These are phyloP conservation scores for Ostrea denselamellosa DNA, from an alignment of 1,140 invertebrate species.

Conservation along the genomic window DNA sequence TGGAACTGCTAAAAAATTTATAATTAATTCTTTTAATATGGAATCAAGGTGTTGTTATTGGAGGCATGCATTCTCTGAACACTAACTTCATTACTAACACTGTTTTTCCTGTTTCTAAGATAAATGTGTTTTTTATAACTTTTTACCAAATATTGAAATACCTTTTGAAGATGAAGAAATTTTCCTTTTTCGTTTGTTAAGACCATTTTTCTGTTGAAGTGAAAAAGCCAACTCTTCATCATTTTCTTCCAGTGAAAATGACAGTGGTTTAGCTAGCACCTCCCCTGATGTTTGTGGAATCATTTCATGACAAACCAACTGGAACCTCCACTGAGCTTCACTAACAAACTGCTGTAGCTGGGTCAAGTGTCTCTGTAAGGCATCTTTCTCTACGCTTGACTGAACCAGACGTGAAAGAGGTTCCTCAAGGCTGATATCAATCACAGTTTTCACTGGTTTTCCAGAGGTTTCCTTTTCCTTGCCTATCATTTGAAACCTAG, in stretches of 20 bases:
- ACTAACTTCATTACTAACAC: no score
- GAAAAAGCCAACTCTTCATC: slow-evolving; percentile 59
- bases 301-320: slow-evolving; percentile 73
- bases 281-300: slow-evolving; percentile 69
- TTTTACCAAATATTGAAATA: no score
- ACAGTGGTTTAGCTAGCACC: slow-evolving; percentile 65
- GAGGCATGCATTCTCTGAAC: no score
- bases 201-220: slow-evolving; percentile 35
- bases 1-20: no score
- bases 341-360: slow-evolving; percentile 73
- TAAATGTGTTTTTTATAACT: no score
- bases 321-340: slow-evolving; percentile 77
- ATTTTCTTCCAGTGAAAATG: slow-evolving; percentile 56
- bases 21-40: no score
- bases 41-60: no score
- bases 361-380: slow-evolving; percentile 65
- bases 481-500: slow-evolving; percentile 62
- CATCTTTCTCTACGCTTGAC: slow-evolving; percentile 64
- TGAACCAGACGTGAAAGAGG: slow-evolving; percentile 62
- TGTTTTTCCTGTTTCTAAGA: no score
- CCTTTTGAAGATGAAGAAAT: slow-evolving; percentile 15
- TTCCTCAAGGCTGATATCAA: slow-evolving; percentile 64
- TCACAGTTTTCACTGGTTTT: slow-evolving; percentile 44
- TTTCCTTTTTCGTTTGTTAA: slow-evolving; percentile 13
- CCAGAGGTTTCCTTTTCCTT: slow-evolving; percentile 56